Base-by-base conservation (phyloP, 2,888 invertebrate species). In the Unio pictorum region DNA sequence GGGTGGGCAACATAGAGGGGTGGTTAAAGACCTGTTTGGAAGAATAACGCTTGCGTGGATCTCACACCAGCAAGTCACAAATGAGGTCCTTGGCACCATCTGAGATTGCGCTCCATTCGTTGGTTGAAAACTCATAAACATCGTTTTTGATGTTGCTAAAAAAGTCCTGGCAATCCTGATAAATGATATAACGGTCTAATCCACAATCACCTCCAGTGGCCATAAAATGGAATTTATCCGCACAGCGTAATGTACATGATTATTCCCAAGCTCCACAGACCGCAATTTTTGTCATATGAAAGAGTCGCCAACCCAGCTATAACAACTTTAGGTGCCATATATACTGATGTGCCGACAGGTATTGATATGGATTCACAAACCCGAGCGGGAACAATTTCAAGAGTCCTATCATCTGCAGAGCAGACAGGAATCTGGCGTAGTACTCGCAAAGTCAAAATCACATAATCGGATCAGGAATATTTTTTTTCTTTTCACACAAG, bases 221-320 rank as follows among this genome's bases (percentile, higher is more conserved):
- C 99, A 88, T 97, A 96, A 93, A 99, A 99, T 58, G 99, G 99
- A 83, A 98, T 97, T 92, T 98, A 98, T 61, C 98, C 98, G 91
- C 97, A 97, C 78, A 99, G 93, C 89, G 99, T 92, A 87, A 99
- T 99, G 92, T 99, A 99, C 89, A 91, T 85, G 70, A 93, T 92
- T 70, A 99, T 98, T 76, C 99, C 99, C 79, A 99, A 93, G 76
- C 97, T 97, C 99, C 99, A 99, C 86, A 99, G 92, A 91, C 99
- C 99, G 92, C 99, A 99, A 77, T 97, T 94, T 91, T 98, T 97
- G 86, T 93, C 92, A 83, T 93, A 93, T 66, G 95, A 94, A 84
- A 95, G 95, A 94, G 86, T 97, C 96, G 80, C 97, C 96, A 58
- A 96, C 95, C 92, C 98, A 74, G 98, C 95, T 85, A 97, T 96